Evolutionary conservation across 1,140 invertebrate species (phyloP).

Genomic region (Gonatopus flavifemur): DNA sequence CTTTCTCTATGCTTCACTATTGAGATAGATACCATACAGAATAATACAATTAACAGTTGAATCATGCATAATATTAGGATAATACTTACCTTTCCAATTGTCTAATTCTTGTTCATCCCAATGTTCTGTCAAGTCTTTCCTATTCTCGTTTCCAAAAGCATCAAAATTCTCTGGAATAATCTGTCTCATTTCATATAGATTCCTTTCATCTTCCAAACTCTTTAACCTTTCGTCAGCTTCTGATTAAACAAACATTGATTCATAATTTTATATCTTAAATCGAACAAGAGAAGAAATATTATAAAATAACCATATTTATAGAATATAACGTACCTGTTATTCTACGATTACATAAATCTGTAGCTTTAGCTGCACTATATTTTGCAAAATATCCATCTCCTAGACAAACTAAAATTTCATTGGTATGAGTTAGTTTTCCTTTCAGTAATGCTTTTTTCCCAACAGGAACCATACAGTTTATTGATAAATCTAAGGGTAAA

Average conservation of each 20-base stretch:
- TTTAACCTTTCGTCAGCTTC: conserved; percentile 57
- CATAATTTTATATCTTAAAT: conserved; percentile 3
- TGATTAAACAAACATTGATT: conserved; percentile 26
- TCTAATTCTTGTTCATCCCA: conserved; percentile 61
- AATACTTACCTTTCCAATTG: conserved; percentile 57
- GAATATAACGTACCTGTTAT: too few relatives aligned
- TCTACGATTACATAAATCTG: conserved; percentile 63
- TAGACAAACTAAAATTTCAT: conserved; percentile 69
- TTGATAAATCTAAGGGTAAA: conserved; percentile 44
- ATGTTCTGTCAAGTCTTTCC: conserved; percentile 59
- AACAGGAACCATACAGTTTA: conserved; percentile 65
- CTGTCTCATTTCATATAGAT: conserved; percentile 52
- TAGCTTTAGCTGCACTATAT: conserved; percentile 66
- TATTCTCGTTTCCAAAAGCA: conserved; percentile 43
- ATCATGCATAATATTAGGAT: too few relatives aligned
- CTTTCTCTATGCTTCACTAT: conserved; percentile 58
- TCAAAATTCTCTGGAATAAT: conserved; percentile 44
- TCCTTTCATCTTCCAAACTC: conserved; percentile 53
- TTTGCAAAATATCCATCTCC: conserved; percentile 76
- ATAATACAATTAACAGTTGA: neutral
- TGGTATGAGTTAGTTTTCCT: conserved; percentile 71
- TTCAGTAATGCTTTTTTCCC: conserved; percentile 68
- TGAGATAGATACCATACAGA: conserved; percentile 5
- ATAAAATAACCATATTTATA: conserved; percentile 28
- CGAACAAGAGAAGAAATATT: neutral